phyloP scores from a whole-genome alignment of 2,113 vertebrate genomes.

The Saguinus imperator region DNA sequence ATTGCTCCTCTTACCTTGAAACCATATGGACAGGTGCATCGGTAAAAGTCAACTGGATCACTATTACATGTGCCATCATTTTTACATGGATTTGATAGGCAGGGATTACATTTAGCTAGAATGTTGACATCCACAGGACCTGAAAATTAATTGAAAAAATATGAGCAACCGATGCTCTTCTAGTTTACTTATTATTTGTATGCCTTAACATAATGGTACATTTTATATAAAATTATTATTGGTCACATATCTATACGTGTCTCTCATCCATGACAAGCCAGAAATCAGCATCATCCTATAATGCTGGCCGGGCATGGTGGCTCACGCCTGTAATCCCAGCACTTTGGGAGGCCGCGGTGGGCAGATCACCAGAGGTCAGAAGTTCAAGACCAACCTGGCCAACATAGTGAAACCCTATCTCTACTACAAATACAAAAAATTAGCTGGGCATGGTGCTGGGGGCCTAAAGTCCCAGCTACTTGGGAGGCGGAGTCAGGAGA shows the following conservation, averaged over 20 bases:
- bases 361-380: no score
- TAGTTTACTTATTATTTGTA: neutral
- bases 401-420: no score
- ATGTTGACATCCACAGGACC: constrained; percentile 94
- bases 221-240: neutral
- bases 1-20: constrained; percentile 90
- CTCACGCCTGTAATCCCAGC: no score
- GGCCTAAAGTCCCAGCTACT: no score
- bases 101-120: constrained; percentile 97
- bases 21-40: constrained; percentile 96
- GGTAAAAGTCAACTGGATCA: constrained; percentile 96
- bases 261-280: neutral
- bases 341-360: no score
- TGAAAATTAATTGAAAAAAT: constrained; percentile 78
- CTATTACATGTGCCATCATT: constrained; percentile 97
- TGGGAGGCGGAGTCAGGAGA: no score
- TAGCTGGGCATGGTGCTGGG: no score
- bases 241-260: neutral
- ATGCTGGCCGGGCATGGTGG: no score
- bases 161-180: neutral
- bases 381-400: no score
- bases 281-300: neutral
- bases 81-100: constrained; percentile 96
- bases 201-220: neutral
- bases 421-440: no score